Evolutionary conservation across 1,140 invertebrate genomes (phyloP), one percentile per base, ranked within the genome.

Genomic region (Drosophila grimshawi): DNA sequence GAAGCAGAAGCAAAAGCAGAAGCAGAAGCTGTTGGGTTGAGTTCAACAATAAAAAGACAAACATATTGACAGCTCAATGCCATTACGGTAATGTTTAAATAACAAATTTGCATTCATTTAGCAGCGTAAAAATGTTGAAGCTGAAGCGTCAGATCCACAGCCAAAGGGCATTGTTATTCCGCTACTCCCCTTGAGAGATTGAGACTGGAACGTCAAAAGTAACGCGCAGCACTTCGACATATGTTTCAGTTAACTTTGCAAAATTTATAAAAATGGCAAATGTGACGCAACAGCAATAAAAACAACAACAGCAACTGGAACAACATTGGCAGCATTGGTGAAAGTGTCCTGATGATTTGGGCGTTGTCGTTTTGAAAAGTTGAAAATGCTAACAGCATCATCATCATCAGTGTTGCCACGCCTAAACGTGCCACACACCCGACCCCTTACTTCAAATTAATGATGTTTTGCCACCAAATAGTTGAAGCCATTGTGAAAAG

Each of bases 51-150:
- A 76, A 74, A 82, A 74, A 83, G 78, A 74, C 83, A 88, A 83
- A 83, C 85, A 80, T 86, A 86, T 86, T 86, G 83, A 86, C 83
- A 86, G 85, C 83, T 86, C 83, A 86, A 88, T 86, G 77, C 85
- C 77, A 80, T 86, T 86, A 88, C 65, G 53, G 83, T 78, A 88
- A 86, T 86, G 83, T 86, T 86, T 86, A 86, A 86, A 89, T 88
- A 88, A 78, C 37, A 86, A 86, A 86, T 86, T 86, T 86, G 83
- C 83, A 86, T 88, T 86, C 80, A 86, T 86, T 88, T 86, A 69
- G n/a, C 52, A 10, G 37, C 37, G 37, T 39, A 0, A 19, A 19
- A 19, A 19, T 19, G 19, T 19, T 51, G 37, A 30, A 35, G 27
- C 68, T 65, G 52, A 19, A 0, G 70, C 70, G 49, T 68, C 65